Conservation (phyloP, 2,888 invertebrate genomes). For the Lasius platythorax region DNA sequence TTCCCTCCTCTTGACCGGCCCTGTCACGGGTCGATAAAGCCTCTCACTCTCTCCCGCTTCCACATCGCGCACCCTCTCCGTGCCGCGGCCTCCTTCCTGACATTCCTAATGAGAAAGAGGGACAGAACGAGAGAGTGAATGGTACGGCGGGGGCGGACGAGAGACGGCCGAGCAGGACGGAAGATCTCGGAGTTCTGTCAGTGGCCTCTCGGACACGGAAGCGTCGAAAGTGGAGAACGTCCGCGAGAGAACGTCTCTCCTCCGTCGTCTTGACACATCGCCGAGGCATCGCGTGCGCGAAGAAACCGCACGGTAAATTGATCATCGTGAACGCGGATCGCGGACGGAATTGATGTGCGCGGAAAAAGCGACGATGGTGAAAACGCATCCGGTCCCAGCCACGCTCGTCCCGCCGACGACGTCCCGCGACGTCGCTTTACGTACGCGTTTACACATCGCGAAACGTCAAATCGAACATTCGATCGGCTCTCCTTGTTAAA, state of each 20-base stretch:
- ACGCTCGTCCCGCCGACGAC: neutral
- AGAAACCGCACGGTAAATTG: slow-evolving; percentile 33
- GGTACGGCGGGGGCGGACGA: slow-evolving; percentile 41
- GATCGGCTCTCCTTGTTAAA: slow-evolving; percentile 8
- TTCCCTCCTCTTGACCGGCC: slow-evolving; percentile 57
- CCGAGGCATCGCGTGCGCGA: slow-evolving; percentile 9
- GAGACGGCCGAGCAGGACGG: slow-evolving; percentile 66
- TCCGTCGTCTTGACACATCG: neutral
- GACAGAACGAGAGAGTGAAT: slow-evolving; percentile 36
- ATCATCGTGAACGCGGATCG: slow-evolving; percentile 22
- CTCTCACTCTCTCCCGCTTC: slow-evolving; percentile 62
- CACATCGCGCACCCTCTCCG: slow-evolving; percentile 58
- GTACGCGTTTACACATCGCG: slow-evolving; percentile 20
- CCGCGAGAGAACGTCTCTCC: slow-evolving; percentile 27
- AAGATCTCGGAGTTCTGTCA: slow-evolving; percentile 79
- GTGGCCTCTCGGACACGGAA: slow-evolving; percentile 81
- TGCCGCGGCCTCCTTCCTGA: neutral
- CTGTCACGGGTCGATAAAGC: slow-evolving; percentile 78
- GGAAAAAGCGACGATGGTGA: neutral
- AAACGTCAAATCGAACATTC: slow-evolving; percentile 28
- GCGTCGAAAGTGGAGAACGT: slow-evolving; percentile 65
- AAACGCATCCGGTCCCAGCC: neutral
- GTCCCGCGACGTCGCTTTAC: slow-evolving; percentile 9
- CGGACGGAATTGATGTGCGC: neutral
- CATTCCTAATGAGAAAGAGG: slow-evolving; percentile 47